phyloP scores from a whole-genome alignment of 2,888 invertebrate genomes.

The Anthrax anthrax region DNA sequence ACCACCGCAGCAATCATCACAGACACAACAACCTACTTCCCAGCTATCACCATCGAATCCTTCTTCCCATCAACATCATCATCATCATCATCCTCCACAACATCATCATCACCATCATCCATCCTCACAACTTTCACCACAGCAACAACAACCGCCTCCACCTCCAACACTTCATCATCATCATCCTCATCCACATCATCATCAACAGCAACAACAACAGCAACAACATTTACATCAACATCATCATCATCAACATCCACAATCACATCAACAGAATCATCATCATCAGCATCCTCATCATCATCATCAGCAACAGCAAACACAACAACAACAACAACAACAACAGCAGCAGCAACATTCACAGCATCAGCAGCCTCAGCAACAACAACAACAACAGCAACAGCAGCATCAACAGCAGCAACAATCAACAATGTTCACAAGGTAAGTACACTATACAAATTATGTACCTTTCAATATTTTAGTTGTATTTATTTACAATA shows the following conservation, averaged over 20 bases:
- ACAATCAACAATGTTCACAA: conserved; percentile 10
- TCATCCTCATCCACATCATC: neutral
- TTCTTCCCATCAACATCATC: neutral
- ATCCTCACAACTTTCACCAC: conserved; percentile 4
- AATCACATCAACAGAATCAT: conserved; percentile 7
- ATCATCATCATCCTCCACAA: neutral
- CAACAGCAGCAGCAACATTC: conserved; percentile 2
- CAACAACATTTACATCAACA: neutral
- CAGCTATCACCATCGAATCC: neutral
- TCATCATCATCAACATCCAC: conserved; percentile 4
- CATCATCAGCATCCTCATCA: conserved; percentile 6
- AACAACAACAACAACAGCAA: conserved; percentile 3
- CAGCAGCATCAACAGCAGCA: conserved; percentile 8
- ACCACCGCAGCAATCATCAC: neutral
- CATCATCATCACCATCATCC: conserved; percentile 3
- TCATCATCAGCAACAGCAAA: conserved; percentile 5
- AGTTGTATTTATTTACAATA: no score
- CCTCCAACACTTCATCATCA: neutral
- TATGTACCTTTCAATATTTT: no score
- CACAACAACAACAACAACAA: conserved; percentile 6
- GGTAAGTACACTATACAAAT: conserved; percentile 5
- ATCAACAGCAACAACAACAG: neutral
- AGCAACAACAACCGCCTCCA: neutral
- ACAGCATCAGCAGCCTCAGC: conserved; percentile 4
- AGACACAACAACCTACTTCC: neutral